Conservation (phyloP, 1,140 invertebrate species). For the Triops longicaudatus region DNA sequence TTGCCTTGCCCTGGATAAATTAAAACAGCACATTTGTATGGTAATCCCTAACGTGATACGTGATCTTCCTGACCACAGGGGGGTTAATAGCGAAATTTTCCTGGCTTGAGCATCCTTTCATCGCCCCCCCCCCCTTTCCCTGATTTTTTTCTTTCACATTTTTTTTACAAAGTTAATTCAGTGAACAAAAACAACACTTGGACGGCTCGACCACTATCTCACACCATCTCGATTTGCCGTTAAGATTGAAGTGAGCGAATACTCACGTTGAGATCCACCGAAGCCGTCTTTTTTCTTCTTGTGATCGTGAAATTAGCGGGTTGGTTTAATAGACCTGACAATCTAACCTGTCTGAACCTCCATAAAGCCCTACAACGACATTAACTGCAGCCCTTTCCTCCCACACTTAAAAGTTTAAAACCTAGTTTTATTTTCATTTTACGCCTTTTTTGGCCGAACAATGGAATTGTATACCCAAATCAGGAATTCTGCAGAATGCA, state of each 20-base stretch:
- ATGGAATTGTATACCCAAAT: background rate
- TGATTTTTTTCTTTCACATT: background rate
- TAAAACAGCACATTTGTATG: constrained; percentile 15
- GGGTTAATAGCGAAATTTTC: constrained; percentile 2
- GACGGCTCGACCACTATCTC: background rate
- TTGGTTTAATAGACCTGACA: constrained; percentile 8
- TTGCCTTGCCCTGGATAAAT: constrained; percentile 10
- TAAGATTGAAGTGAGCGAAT: constrained; percentile 1
- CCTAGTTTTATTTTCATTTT: background rate
- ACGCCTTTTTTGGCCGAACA: background rate
- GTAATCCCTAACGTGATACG: constrained; percentile 8
- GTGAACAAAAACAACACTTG: background rate
- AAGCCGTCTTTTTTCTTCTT: too few species aligned
- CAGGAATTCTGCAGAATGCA: background rate
- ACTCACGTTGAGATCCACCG: background rate
- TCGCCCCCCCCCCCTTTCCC: background rate
- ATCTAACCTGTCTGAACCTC: background rate
- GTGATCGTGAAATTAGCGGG: background rate
- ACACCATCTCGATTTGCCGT: background rate
- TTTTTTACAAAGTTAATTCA: background rate
- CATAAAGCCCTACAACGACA: background rate
- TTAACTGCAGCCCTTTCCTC: background rate
- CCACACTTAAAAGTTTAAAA: background rate
- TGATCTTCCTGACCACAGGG: constrained; percentile 7
- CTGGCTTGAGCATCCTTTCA: background rate